A percentile compares a stretch with the other conserved stretches of the same genome.
Conservation (phyloP, 2,888 invertebrate species). For the Drosophila borealis region DNA sequence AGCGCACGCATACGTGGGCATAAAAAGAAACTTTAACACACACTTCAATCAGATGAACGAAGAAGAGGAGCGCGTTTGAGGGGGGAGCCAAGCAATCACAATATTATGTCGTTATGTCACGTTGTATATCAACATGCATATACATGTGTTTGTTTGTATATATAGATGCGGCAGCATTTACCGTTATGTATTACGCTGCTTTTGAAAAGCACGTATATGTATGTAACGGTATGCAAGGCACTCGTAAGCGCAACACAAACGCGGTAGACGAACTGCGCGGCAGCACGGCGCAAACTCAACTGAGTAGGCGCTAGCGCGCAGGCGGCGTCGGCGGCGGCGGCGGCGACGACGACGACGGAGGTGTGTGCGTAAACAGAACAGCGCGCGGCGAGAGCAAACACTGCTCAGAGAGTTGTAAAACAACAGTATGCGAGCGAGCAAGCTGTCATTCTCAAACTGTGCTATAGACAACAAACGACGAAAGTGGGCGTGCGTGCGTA, state of each 20-base stretch:
- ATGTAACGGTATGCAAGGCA: slow-evolving; percentile 40
- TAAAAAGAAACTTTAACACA: slow-evolving; percentile 50
- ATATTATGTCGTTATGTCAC: slow-evolving; percentile 75
- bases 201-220: slow-evolving; percentile 21
- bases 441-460: slow-evolving; percentile 55
- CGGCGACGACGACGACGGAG: slow-evolving; percentile 1
- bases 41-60: slow-evolving; percentile 25
- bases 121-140: slow-evolving; percentile 34
- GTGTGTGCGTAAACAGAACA: slow-evolving; percentile 47
- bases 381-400: slow-evolving; percentile 20
- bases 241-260: slow-evolving; percentile 50
- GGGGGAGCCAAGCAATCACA: slow-evolving; percentile 59
- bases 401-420: slow-evolving; percentile 1
- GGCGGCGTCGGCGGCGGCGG: slow-evolving; percentile 23
- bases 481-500: slow-evolving; percentile 51
- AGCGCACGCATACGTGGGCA: slow-evolving; percentile 16
- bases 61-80: neutral
- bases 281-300: slow-evolving; percentile 67
- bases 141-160: slow-evolving; percentile 1
- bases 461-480: slow-evolving; percentile 28
- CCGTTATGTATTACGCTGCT: slow-evolving; percentile 60
- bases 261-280: slow-evolving; percentile 60
- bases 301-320: slow-evolving; percentile 46
- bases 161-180: slow-evolving; percentile 55
- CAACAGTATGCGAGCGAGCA: slow-evolving; percentile 19